Conservation (phyloP, 2,797 vertebrate genomes). For the Holocentrus rufus region DNA sequence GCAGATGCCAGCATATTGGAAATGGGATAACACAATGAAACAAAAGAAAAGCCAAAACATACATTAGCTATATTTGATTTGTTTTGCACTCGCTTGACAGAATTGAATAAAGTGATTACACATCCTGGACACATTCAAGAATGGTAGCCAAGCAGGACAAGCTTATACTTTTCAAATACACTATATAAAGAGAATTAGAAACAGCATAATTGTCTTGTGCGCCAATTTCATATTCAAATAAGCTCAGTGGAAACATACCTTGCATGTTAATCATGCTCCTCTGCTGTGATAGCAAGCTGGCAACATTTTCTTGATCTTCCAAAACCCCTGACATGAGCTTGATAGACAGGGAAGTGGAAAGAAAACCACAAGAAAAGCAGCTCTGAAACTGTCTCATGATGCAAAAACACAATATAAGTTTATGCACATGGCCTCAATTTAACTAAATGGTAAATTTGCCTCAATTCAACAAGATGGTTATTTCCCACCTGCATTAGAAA, state of each 20-base stretch:
- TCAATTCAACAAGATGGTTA: background rate
- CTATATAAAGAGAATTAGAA: slow-evolving; percentile 2
- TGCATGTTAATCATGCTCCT: background rate
- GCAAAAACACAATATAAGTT: background rate
- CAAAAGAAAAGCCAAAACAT: slow-evolving; percentile 75
- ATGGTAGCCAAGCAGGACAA: slow-evolving; percentile 29
- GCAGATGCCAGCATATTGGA: slow-evolving; percentile 83
- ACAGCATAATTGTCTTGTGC: slow-evolving; percentile 13
- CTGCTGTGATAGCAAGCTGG: background rate
- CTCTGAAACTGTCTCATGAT: background rate
- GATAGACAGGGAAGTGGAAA: background rate
- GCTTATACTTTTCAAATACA: slow-evolving; percentile 18
- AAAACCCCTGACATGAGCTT: slow-evolving; percentile 4
- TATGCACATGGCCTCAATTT: background rate
- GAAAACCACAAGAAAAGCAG: slow-evolving; percentile 1
- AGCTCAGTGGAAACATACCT: background rate
- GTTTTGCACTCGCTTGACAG: slow-evolving; percentile 66
- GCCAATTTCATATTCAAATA: slow-evolving; percentile 9
- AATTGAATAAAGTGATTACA: slow-evolving; percentile 59
- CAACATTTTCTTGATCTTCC: slow-evolving; percentile 13
- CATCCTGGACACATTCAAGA: slow-evolving; percentile 52
- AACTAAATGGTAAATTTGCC: background rate
- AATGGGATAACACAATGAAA: slow-evolving; percentile 77
- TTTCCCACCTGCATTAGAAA: slow-evolving; percentile 1
- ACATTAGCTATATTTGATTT: slow-evolving; percentile 78